A percentile compares a stretch with the other conserved stretches of the same genome.
Conservation (phyloP, 2,888 invertebrate species). For the Nezara viridula region DNA sequence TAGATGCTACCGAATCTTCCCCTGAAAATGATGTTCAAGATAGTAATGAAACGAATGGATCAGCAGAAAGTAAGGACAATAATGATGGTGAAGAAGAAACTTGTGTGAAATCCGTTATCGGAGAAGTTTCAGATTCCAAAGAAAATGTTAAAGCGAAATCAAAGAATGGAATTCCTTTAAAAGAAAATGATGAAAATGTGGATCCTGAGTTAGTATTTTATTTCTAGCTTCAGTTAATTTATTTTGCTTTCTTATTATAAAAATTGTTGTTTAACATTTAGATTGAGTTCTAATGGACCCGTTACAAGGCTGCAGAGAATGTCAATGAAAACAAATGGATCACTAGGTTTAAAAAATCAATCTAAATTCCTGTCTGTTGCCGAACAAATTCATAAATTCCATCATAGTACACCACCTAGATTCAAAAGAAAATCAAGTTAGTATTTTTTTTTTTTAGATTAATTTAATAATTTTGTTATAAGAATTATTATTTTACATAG, state of each 20-base stretch:
- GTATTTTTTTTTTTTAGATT: background rate
- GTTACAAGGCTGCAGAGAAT: slow-evolving; percentile 45
- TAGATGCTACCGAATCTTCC: background rate
- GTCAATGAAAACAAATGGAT: slow-evolving; percentile 1
- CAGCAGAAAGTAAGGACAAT: background rate
- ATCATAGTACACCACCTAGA: slow-evolving; percentile 51
- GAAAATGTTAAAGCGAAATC: background rate
- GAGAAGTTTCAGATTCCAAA: background rate
- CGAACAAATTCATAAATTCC: slow-evolving; percentile 54
- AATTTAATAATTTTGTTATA: background rate
- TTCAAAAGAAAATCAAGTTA: slow-evolving; percentile 54
- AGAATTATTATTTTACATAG: background rate
- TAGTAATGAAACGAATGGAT: background rate
- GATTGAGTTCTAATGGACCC: background rate
- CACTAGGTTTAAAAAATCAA: slow-evolving; percentile 12
- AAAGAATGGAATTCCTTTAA: background rate
- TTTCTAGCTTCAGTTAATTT: background rate
- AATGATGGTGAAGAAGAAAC: background rate
- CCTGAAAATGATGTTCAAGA: background rate
- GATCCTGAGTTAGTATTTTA: slow-evolving; percentile 12
- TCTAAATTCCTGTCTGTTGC: slow-evolving; percentile 49
- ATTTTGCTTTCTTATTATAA: background rate
- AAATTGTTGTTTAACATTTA: background rate
- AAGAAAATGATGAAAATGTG: slow-evolving; percentile 27
- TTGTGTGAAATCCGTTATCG: background rate